Evolutionary conservation across 2,797 vertebrate genomes (phyloP), one percentile per base, ranked within the genome.

Genomic region (Euthynnus affinis): DNA sequence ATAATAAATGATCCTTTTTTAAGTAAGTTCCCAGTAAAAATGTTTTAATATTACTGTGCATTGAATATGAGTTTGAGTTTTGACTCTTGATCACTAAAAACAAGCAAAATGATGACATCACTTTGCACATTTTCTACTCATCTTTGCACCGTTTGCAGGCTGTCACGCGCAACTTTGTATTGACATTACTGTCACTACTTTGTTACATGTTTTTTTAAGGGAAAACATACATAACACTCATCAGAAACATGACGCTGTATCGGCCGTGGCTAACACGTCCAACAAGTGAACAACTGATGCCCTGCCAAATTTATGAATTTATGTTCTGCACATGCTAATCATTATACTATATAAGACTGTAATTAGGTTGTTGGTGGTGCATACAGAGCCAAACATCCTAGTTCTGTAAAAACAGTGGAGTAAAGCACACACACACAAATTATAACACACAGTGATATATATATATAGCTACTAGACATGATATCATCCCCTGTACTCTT

Each of bases 241-340:
- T 29, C 27, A 46, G 17, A 17, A n/a, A 25, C 29, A 3, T 27
- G 23, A 52, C 60, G 9, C 18, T 10, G 23, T 8, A 8, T 5
- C 22, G 59, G 13, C 40, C 23, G 32, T 4, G 9, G n/a, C 27
- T n/a, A n/a, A 64, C 25, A 4, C 25, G 23, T 32, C 57, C 62
- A 20, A 49, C 57, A 29, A 29, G 51, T 59, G 59, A 69, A 58
- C 64, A 69, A 34, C 32, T 13, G 6, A 63, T 32, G 6, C 3
- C 0, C 71, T 69, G 71, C 7, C 65, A 80, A 37, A 74, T 64
- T 42, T 53, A 66, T n/a, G 37, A 22, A 81, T 61, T 81, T 42
- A 2, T 49, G 46, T 51, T 10, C 6, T 37, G 2, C 23, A 27
- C 13, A 46, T 58, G 60, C 57, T 42, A 58, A 55, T 60, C 55